Percentiles rank a stretch among this genome's conserved stretches.
Evolutionary conservation across 2,888 invertebrate species (phyloP).

Genomic region (Schizaphis graminum): DNA sequence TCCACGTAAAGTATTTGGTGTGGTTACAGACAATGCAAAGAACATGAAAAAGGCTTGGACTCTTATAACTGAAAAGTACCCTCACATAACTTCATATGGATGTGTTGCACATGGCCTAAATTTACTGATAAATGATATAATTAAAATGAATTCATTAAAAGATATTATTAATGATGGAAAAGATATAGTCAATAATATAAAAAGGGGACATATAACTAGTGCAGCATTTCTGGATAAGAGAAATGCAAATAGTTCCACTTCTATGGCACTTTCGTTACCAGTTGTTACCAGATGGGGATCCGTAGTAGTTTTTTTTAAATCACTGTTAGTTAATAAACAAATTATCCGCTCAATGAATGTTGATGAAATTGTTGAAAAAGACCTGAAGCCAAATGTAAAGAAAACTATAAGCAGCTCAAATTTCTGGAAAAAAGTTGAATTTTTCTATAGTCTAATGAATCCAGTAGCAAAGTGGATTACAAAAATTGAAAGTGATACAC

Average conservation of each 20-base stretch:
- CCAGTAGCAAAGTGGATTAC: conserved; percentile 2
- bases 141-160: conserved; percentile 3
- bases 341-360: conserved; percentile 5
- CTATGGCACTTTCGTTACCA: conserved; percentile 15
- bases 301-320: neutral
- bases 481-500: conserved; percentile 44
- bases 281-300: neutral
- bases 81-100: neutral
- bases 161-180: neutral
- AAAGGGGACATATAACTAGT: conserved; percentile 1
- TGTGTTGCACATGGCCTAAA: conserved; percentile 34
- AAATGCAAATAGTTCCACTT: neutral
- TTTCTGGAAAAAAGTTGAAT: conserved; percentile 34
- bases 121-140: conserved; percentile 34
- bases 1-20: neutral
- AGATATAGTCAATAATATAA: conserved; percentile 5
- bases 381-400: conserved; percentile 2
- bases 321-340: conserved; percentile 14
- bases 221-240: neutral
- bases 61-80: conserved; percentile 2
- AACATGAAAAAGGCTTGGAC: conserved; percentile 29
- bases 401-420: neutral
- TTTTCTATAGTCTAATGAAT: neutral
- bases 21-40: neutral
- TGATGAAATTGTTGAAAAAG: conserved; percentile 23